These are phyloP conservation scores for Vipera ursinii DNA, from an alignment of 2,797 vertebrate species.

Conservation along the genomic window DNA sequence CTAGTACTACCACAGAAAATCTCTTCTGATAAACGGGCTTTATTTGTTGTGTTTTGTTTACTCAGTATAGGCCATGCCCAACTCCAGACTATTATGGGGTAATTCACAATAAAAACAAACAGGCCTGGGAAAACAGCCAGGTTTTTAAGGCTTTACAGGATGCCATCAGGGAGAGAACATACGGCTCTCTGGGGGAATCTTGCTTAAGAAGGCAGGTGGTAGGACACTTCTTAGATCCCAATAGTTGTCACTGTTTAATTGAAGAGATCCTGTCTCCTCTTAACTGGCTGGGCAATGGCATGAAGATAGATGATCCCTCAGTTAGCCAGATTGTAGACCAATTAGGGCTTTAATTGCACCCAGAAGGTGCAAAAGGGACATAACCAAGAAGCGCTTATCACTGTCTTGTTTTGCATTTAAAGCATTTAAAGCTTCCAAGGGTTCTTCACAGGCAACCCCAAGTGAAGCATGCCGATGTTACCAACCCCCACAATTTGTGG, in stretches of 20 bases:
- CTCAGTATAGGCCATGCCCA: neutral
- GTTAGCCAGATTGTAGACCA: neutral
- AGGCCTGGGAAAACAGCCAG: neutral
- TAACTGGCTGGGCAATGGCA: neutral
- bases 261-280: neutral
- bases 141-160: neutral
- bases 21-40: neutral
- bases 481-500: neutral
- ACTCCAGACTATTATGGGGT: neutral
- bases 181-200: neutral
- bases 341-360: neutral
- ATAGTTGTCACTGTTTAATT: neutral
- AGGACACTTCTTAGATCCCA: neutral
- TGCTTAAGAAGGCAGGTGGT: neutral
- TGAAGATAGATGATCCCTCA: neutral
- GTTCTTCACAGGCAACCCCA: neutral
- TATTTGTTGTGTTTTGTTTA: neutral
- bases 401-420: neutral
- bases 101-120: neutral
- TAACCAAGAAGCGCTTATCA: neutral
- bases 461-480: neutral
- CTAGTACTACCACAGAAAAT: neutral
- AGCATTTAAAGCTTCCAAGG: neutral
- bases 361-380: neutral
- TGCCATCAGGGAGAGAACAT: neutral